phyloP scores from a whole-genome alignment of 1,140 invertebrate genomes.

The Laodelphax striatellus region DNA sequence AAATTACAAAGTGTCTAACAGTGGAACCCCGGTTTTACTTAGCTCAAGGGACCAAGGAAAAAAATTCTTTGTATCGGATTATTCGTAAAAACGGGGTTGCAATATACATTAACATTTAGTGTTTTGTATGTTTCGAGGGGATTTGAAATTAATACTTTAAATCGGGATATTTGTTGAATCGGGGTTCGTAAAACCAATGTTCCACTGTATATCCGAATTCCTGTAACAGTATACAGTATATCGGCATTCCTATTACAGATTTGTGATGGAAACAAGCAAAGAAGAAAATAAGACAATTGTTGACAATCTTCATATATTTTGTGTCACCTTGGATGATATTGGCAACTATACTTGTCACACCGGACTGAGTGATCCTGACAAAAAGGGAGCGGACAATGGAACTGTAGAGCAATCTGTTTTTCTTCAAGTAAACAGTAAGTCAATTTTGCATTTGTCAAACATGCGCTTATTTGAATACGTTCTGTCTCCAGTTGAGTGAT shows the following conservation, averaged over 20 bases:
- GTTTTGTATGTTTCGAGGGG: too few species aligned
- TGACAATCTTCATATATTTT: constrained; percentile 28
- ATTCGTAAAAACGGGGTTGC: too few species aligned
- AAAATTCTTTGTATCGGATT: too few species aligned
- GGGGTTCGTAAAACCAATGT: too few species aligned
- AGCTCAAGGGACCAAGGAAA: too few species aligned
- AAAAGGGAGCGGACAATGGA: constrained; percentile 23
- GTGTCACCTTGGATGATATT: constrained; percentile 33
- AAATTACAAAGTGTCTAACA: too few species aligned
- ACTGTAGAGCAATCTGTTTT: constrained; percentile 16
- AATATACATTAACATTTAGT: too few species aligned
- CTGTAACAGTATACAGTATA: too few species aligned
- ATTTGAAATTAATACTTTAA: too few species aligned
- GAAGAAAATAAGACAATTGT: not conserved
- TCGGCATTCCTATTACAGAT: constrained; percentile 6
- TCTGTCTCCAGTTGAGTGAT: not conserved
- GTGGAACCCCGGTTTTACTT: too few species aligned
- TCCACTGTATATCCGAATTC: too few species aligned
- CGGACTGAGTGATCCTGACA: constrained; percentile 22
- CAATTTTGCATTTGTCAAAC: not conserved
- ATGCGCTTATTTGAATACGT: not conserved
- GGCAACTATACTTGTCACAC: constrained; percentile 37
- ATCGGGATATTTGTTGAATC: too few species aligned
- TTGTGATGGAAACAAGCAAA: constrained; percentile 4
- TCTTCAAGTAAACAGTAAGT: constrained; percentile 29